Evolutionary conservation across 2,797 vertebrate genomes (phyloP), one percentile per base, ranked within the genome.

Genomic region (Rhodeus uyekii): DNA sequence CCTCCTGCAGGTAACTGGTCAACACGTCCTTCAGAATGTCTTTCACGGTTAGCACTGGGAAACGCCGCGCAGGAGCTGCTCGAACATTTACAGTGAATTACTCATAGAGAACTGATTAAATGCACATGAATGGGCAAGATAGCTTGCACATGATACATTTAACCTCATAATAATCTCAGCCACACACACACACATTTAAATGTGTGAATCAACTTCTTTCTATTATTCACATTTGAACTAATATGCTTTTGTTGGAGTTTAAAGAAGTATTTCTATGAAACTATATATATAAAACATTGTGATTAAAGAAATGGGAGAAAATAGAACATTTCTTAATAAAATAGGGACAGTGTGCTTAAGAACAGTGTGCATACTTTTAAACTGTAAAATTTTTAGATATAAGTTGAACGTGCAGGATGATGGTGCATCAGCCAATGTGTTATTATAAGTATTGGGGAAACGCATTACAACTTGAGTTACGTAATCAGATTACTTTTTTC

Each of bases 21-120:
- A 98, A 89, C 39, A 96, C 96, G 0, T 98, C 97, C 90, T 93
- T 92, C 89, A 99, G 91, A 87, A 99, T 96, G 34, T 89, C 90
- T 34, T 92, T 92, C 82, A 96, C 95, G 29, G 86, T 89, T 7
- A 85, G 67, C 74, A 92, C 90, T 4, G 96, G 95, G 88, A 98
- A 96, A 68, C 86, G 92, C 82, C 87, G 87, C 46, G 34, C 13
- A 0, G 96, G 95, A 78, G 92, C 97, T 97, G 89, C 36, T 86
- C 67, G 16, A 85, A 63, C 89, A 80, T 38, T 63, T 38, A 81
- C 46, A 85, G 12, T 9, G 18, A 12, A 22, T 71, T 71, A 50
- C 44, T 22, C 5, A 72, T 34, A 50, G 4, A 34, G 22, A 50
- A 72, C n/a, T 27, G 4, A 24, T 18, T 6, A 71, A 72, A 34